A percentile compares a stretch with the other conserved stretches of the same genome.
Evolutionary conservation across 1,140 invertebrate genomes (phyloP).

Genomic region (Tachypleus tridentatus): DNA sequence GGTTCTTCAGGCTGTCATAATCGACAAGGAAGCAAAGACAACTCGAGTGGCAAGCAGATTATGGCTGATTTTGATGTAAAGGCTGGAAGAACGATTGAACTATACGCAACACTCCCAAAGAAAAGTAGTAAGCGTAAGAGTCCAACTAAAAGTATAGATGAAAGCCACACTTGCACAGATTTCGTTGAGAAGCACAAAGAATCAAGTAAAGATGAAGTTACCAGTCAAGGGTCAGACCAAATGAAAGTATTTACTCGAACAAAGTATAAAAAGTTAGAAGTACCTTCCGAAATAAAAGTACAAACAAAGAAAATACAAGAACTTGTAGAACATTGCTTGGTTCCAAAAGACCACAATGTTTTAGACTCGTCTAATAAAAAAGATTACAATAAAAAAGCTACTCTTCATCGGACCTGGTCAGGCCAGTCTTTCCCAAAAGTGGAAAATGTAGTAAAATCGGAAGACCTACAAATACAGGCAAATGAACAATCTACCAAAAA

Average conservation of each 20-base stretch:
- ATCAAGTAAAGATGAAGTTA: neutral
- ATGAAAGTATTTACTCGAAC: neutral
- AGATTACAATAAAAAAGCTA: slow-evolving; percentile 21
- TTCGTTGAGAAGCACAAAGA: slow-evolving; percentile 5
- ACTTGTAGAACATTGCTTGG: neutral
- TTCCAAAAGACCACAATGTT: neutral
- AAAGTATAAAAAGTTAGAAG: neutral
- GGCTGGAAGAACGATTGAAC: slow-evolving; percentile 40
- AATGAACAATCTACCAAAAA: slow-evolving; percentile 51
- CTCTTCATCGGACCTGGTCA: slow-evolving; percentile 22
- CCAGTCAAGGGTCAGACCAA: neutral
- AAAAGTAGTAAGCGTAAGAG: slow-evolving; percentile 37
- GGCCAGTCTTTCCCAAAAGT: slow-evolving; percentile 20
- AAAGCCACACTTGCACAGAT: slow-evolving; percentile 2
- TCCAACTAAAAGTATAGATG: neutral
- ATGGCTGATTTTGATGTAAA: neutral
- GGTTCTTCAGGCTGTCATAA: slow-evolving; percentile 30
- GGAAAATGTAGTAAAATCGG: slow-evolving; percentile 9
- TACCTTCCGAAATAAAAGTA: neutral
- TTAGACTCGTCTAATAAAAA: slow-evolving; percentile 26
- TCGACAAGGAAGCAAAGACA: slow-evolving; percentile 10
- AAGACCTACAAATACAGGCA: slow-evolving; percentile 7
- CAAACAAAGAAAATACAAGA: neutral
- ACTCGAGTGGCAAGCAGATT: neutral
- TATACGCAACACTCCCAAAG: slow-evolving; percentile 81